Evolutionary conservation across 2,888 invertebrate species (phyloP).

Genomic region (Linnaemya vulpina): DNA sequence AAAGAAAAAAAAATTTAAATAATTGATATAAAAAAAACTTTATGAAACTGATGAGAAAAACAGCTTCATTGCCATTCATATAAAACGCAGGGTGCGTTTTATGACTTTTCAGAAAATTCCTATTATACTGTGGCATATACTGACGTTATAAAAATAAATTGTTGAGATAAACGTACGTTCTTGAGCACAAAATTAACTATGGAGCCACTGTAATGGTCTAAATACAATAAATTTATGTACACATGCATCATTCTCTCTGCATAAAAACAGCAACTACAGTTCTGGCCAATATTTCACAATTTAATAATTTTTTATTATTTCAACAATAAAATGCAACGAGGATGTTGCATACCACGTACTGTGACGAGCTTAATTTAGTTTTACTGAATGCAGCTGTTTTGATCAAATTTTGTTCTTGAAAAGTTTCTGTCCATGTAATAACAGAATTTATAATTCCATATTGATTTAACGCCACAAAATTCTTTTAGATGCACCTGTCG

Average conservation of each 20-base stretch:
- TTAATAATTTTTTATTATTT: neutral
- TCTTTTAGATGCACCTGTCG: too few species aligned
- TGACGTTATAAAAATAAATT: conserved; percentile 26
- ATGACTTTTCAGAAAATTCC: conserved; percentile 58
- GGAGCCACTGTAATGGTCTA: conserved; percentile 9
- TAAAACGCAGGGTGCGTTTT: conserved; percentile 69
- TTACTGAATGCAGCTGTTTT: too few species aligned
- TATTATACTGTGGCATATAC: conserved; percentile 35
- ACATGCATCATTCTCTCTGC: neutral
- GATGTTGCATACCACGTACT: too few species aligned
- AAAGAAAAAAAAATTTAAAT: neutral
- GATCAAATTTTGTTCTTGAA: too few species aligned
- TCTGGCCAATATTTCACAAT: neutral
- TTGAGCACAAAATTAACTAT: conserved; percentile 12
- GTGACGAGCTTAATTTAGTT: too few species aligned
- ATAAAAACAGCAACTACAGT: neutral
- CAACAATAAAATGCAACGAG: too few species aligned
- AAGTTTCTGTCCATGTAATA: too few species aligned
- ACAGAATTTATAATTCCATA: too few species aligned
- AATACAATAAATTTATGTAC: neutral
- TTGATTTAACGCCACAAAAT: too few species aligned
- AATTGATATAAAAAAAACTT: conserved; percentile 10
- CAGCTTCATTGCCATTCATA: conserved; percentile 48
- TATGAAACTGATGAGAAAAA: conserved; percentile 10
- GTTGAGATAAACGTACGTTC: neutral